Evolutionary conservation across 2,888 invertebrate species (phyloP).

Genomic region (Plagodis dolabraria): DNA sequence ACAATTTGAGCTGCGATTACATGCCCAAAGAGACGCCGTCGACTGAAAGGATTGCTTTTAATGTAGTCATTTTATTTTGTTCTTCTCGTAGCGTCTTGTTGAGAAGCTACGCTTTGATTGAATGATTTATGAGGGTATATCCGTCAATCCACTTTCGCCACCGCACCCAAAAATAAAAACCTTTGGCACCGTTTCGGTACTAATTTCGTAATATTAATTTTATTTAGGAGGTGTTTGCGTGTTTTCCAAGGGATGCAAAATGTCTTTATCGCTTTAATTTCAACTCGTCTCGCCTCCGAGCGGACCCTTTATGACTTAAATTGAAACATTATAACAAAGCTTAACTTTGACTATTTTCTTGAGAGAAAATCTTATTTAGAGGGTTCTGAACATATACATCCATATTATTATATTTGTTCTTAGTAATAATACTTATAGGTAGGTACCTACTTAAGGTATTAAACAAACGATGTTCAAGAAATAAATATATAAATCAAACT

Average conservation of each 20-base stretch:
- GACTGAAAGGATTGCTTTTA: constrained; percentile 60
- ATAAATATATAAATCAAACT: no score
- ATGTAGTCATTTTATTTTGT: constrained; percentile 67
- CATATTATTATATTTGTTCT: no score
- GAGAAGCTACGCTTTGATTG: constrained; percentile 51
- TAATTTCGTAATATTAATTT: constrained; percentile 62
- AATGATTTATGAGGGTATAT: constrained; percentile 56
- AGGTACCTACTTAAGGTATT: no score
- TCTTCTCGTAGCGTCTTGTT: constrained; percentile 43
- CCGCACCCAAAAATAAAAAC: constrained; percentile 25
- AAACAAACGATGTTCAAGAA: no score
- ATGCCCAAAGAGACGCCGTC: constrained; percentile 52
- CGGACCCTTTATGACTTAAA: constrained; percentile 52
- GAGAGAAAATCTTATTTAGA: constrained; percentile 6
- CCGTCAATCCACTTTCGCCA: constrained; percentile 42
- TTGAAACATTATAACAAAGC: constrained; percentile 54
- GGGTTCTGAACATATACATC: constrained; percentile 6
- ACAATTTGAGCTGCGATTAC: constrained; percentile 63
- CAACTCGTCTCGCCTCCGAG: constrained; percentile 48
- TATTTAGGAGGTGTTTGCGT: constrained; percentile 60
- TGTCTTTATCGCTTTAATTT: constrained; percentile 69
- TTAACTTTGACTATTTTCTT: constrained; percentile 33
- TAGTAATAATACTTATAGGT: no score
- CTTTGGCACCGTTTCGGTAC: constrained; percentile 36
- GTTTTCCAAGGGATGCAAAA: constrained; percentile 55